Conservation (phyloP, 2,888 invertebrate species). For the Oligia strigilis region DNA sequence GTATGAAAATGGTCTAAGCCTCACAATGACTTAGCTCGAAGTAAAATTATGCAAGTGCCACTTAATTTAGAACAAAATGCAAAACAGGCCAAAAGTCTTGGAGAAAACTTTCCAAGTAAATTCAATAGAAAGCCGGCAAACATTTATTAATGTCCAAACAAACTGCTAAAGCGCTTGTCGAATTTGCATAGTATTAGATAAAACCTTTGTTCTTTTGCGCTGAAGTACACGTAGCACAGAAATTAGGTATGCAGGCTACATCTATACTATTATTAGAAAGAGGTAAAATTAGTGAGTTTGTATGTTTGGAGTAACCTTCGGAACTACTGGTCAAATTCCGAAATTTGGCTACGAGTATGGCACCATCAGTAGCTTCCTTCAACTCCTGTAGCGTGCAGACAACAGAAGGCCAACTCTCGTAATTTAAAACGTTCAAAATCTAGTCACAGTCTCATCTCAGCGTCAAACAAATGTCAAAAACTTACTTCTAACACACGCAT, state of each 20-base stretch:
- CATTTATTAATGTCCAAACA: conserved; percentile 52
- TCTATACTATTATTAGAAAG: background rate
- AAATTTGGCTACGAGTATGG: background rate
- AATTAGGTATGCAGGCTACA: background rate
- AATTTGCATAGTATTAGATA: conserved; percentile 56
- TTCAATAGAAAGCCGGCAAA: conserved; percentile 39
- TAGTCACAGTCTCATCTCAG: too few relatives aligned
- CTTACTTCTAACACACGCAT: too few relatives aligned
- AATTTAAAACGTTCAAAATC: too few relatives aligned
- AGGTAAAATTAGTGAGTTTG: background rate
- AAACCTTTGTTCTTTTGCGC: conserved; percentile 28
- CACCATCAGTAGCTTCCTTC: too few relatives aligned
- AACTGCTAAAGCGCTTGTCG: conserved; percentile 29
- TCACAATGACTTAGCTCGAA: background rate
- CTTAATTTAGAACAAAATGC: conserved; percentile 37
- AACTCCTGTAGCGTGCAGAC: too few relatives aligned
- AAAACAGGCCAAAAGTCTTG: conserved; percentile 37
- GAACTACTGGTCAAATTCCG: background rate
- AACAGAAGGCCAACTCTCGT: too few relatives aligned
- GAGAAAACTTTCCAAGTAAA: conserved; percentile 41
- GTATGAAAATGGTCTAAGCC: background rate
- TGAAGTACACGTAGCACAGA: background rate
- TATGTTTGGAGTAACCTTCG: background rate
- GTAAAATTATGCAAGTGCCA: conserved; percentile 15
- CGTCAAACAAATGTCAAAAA: too few relatives aligned